Conservation (phyloP, 2,797 vertebrate genomes). For the Diceros bicornis region DNA sequence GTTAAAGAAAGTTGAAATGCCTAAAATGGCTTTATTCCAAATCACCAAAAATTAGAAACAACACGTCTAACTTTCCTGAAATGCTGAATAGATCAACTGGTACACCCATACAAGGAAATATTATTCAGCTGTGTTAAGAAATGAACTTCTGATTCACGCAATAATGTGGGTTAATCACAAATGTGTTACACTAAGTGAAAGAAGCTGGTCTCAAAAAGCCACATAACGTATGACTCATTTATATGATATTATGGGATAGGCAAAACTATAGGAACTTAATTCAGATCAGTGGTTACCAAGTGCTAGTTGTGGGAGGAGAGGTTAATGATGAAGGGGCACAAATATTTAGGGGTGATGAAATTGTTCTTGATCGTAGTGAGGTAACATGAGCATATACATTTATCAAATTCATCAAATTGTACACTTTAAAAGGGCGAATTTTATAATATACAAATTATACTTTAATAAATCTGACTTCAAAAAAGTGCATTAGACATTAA, state of each 20-base stretch:
- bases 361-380: background rate
- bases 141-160: background rate
- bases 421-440: background rate
- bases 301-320: background rate
- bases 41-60: background rate
- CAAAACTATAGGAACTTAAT: background rate
- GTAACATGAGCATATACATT: background rate
- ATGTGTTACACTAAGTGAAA: background rate
- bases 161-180: background rate
- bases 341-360: background rate
- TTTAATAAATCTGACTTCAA: constrained; percentile 41
- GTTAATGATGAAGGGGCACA: background rate
- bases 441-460: background rate
- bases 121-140: background rate
- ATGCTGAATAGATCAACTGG: background rate
- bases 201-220: background rate
- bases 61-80: background rate
- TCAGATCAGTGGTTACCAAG: background rate
- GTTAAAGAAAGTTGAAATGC: background rate
- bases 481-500: constrained; percentile 42
- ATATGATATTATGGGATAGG: background rate
- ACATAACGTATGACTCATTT: background rate
- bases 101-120: background rate
- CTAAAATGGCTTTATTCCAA: constrained; percentile 22
- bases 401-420: background rate